Evolutionary conservation across 2,888 invertebrate genomes (phyloP), one percentile per base, ranked within the genome.

Genomic region (Camptogramma bilineatum): DNA sequence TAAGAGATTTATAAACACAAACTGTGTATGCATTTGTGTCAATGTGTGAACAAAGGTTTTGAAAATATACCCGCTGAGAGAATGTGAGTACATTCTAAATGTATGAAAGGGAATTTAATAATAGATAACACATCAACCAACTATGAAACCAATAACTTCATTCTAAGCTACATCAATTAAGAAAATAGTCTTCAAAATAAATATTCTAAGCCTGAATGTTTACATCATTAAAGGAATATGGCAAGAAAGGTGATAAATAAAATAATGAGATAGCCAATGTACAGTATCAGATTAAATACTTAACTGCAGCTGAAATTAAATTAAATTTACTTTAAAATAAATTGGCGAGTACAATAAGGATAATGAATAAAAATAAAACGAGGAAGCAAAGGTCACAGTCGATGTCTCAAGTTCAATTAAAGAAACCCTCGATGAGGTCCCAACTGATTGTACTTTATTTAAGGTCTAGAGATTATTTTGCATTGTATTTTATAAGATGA

Each of bases 331-430:
- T 79, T 81, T 81, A 69, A 69, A 71, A 84, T 85, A 84, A 83
- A 84, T 80, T 79, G 78, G 74, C 68, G 70, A 59, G 68, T 70
- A 82, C 83, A 85, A 83, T 82, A 81, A 85, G 78, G 78, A 79
- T 84, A 86, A 86, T 84, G 86, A 85, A 81, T 80, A 79, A 79
- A 82, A 80, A 76, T 72, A 70, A 75, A 64, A 56, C 55, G 66
- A 73, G 70, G 78, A 80, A 74, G 67, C 79, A 81, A 84, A 85
- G 84, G 84, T 85, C 82, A 84, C 64, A 65, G 66, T 68, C 68
- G 64, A 57, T 68, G 68, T 62, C 69, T 62, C 68, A 67, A 66
- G 73, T 80, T 75, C 77, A 81, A 79, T 80, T 81, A 80, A 80
- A 76, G 74, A 73, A 74, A 69, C 73, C 72, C 70, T 24, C 71